Base-by-base conservation (phyloP, 2,797 vertebrate genomes). In the Pteropus rufus region DNA sequence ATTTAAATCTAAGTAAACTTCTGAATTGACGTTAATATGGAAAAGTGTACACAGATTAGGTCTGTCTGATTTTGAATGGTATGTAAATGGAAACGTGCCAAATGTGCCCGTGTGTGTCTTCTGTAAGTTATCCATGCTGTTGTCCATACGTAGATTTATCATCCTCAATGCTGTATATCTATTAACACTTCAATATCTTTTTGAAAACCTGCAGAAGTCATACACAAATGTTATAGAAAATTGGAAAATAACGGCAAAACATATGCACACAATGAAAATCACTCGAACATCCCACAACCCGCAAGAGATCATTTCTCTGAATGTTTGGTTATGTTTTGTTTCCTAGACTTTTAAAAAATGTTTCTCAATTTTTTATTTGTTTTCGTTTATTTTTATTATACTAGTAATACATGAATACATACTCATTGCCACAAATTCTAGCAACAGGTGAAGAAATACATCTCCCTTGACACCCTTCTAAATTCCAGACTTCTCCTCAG, bases 211-310 rank as follows among this genome's bases (percentile, higher is more conserved):
- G 2, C 2, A 0, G 31, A 49, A 76, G 18, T 70, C 24, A 26
- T 44, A 19, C 36, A 15, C 0, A 4, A 15, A 24, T 65, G 54
- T 56, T 52, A 62, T 3, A 24, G 69, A 65, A 92, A 75, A 31
- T 2, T 62, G 31, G 77, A 62, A 76, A 58, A 60, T 41, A 49
- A 49, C 23, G 10, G 44, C 36, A 73, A 46, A 81, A 21, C 2
- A 2, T 23, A 31, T 5, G 9, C 19, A 29, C 15, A 15, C 15
- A 14, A 1, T 21, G 34, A 23, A 31, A 89, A 82, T 44, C 54
- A 8, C 60, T 24, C 1, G 3, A 60, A n/a, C 18, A 2, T 11
- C 44, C 82, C 0, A 0, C 21, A 41, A 5, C 26, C 36, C 1
- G 5, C 4, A 4, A 31, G 67, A 58, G n/a, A 41, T 75, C 23